Evolutionary conservation across 2,113 vertebrate genomes (phyloP).

Genomic region (Thamnaconus septentrionalis): DNA sequence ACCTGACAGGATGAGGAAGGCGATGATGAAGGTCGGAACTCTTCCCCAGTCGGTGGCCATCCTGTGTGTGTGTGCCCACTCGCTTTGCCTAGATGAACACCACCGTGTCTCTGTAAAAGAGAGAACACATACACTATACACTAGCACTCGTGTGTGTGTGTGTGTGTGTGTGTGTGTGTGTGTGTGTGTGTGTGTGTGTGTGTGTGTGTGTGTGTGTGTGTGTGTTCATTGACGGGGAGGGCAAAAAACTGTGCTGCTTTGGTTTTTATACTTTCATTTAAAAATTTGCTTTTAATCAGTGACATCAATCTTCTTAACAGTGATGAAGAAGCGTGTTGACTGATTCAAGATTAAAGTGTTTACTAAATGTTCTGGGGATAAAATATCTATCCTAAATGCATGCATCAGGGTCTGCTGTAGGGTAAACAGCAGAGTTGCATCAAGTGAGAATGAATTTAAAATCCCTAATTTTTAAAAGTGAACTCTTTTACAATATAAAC

Average conservation of each 20-base stretch:
- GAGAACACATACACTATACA: too few relatives aligned
- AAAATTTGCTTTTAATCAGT: not conserved
- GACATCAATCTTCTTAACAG: not conserved
- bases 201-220: not conserved
- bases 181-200: not conserved
- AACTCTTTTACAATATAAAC: too few relatives aligned
- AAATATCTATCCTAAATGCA: too few relatives aligned
- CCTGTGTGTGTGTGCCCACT: slow-evolving; percentile 14
- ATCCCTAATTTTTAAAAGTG: too few relatives aligned
- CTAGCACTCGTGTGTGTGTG: not conserved
- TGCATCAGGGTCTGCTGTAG: too few relatives aligned
- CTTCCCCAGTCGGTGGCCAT: slow-evolving; percentile 54
- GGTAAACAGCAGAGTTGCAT: too few relatives aligned
- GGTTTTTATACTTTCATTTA: not conserved
- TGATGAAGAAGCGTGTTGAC: not conserved
- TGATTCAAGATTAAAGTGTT: not conserved
- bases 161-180: slow-evolving; percentile 10
- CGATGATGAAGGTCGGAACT: slow-evolving; percentile 36
- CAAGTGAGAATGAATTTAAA: too few relatives aligned
- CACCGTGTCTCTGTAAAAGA: slow-evolving; percentile 35
- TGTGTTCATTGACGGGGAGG: not conserved
- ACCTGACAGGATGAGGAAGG: slow-evolving; percentile 57
- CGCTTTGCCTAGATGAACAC: slow-evolving; percentile 11
- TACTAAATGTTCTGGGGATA: not conserved
- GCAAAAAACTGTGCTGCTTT: too few relatives aligned